Evolutionary conservation across 2,113 vertebrate species (phyloP), one percentile per base, ranked within the genome.

Genomic region (Malurus cyaneus): DNA sequence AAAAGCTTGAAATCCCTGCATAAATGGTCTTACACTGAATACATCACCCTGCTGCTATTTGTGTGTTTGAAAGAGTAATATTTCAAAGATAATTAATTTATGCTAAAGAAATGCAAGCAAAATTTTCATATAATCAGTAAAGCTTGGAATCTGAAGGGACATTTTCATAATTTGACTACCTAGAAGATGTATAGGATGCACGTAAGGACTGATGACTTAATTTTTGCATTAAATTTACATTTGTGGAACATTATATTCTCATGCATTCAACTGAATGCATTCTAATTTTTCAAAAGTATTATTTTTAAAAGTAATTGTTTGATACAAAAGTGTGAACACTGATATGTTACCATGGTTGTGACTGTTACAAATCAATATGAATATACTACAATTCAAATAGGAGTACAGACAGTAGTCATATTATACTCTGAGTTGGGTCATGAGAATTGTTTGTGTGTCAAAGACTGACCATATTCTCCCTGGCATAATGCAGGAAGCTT

Each of bases 401-500:
- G 59, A 90, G 86, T 96, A 91, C 18, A 92, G 54, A 93, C 71
- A 93, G 77, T 59, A 94, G 67, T 86, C 50, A 74, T 66, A 89
- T 79, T 93, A 62, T 74, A 28, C n/a, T 92, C 60, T 69, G 89
- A 89, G 23, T 15, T 93, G 81, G 7, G 44, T 93, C 76, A 92
- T 74, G 92, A 96, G 96, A 91, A 85, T 93, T 90, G 4, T 96
- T 80, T 91, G 85, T 94, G 88, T 96, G 93, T 94, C 88, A 96
- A 78, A 80, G 60, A 79, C 34, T 85, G 92, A 86, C 32, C 49
- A 41, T 82, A 50, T 92, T 93, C 34, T 93, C 73, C 23, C 64
- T 32, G 83, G 69, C 76, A 69, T 56, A 84, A 78, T 64, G 59
- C 41, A 36, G 36, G 29, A 96, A 94, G 83, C 29, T 9, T 59